Percentiles rank a stretch among this genome's conserved stretches.
Evolutionary conservation across 2,797 vertebrate genomes (phyloP).

Genomic region (Margarornis squamiger): DNA sequence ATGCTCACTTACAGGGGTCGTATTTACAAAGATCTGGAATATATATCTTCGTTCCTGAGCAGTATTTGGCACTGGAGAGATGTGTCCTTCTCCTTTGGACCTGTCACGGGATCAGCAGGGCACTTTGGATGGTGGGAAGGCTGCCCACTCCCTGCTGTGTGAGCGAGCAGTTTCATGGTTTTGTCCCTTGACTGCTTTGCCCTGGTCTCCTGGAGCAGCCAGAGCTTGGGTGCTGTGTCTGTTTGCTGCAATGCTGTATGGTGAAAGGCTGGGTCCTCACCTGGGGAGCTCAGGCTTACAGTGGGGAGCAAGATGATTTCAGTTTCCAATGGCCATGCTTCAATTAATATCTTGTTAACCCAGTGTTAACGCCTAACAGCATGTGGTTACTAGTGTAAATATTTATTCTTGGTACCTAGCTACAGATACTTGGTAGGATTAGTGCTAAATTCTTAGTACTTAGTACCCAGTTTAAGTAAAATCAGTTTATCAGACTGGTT

Average conservation of each 20-base stretch:
- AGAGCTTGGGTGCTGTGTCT: neutral
- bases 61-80: neutral
- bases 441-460: neutral
- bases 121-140: neutral
- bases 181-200: neutral
- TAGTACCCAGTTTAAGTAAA: neutral
- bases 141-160: rapidly evolving
- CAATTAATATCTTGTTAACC: neutral
- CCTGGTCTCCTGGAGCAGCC: neutral
- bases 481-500: neutral
- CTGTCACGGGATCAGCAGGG: neutral
- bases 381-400: neutral
- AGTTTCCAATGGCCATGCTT: neutral
- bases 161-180: neutral
- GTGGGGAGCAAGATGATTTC: neutral
- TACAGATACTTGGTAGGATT: neutral
- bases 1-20: neutral
- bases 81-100: neutral
- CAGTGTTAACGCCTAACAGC: neutral
- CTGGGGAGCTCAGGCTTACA: neutral
- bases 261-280: neutral
- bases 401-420: neutral
- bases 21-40: neutral
- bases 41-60: neutral
- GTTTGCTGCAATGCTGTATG: neutral